Conservation (phyloP, 2,113 vertebrate genomes). For the Laterallus jamaicensis region DNA sequence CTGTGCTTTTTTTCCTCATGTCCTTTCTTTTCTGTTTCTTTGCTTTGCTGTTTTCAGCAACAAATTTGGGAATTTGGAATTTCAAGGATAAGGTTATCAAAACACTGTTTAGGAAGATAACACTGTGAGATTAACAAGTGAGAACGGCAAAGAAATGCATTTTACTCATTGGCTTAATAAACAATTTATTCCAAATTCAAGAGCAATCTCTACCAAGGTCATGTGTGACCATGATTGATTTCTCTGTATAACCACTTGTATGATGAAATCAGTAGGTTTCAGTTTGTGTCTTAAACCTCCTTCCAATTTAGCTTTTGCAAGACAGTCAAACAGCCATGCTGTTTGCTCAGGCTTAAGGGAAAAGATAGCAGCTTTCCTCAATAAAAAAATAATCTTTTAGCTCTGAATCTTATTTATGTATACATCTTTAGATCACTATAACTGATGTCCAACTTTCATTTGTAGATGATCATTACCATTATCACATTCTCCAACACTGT, state of each 20-base stretch:
- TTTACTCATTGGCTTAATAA: background rate
- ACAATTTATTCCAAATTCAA: background rate
- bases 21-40: background rate
- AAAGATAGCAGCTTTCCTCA: background rate
- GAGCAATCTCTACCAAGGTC: background rate
- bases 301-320: background rate
- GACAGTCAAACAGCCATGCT: fast-evolving
- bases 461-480: slow-evolving; percentile 22
- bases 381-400: background rate
- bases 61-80: background rate
- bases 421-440: background rate
- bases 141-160: background rate
- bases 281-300: background rate
- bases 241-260: background rate
- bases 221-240: background rate
- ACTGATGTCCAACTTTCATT: background rate
- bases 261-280: background rate
- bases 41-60: background rate
- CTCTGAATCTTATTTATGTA: background rate
- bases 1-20: background rate
- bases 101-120: background rate
- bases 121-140: background rate
- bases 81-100: background rate
- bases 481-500: slow-evolving; percentile 2
- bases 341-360: background rate